phyloP scores from a whole-genome alignment of 2,888 invertebrate genomes.

The Pandemis cinnamomeana region DNA sequence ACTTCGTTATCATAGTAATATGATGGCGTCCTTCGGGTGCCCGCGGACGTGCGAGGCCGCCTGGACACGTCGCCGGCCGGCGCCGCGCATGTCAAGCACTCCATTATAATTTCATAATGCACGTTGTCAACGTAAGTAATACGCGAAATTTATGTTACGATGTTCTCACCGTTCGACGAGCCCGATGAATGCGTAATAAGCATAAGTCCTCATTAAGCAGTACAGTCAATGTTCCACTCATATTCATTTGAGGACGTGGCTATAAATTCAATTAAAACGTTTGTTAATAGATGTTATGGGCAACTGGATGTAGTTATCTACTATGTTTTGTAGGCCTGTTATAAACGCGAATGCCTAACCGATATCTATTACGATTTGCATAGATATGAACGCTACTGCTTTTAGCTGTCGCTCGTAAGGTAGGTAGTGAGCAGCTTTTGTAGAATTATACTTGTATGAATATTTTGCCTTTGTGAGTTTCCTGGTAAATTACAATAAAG shows the following conservation, averaged over 20 bases:
- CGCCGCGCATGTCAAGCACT: constrained; percentile 73
- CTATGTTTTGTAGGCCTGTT: constrained; percentile 65
- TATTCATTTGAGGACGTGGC: constrained; percentile 80
- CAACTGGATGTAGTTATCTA: constrained; percentile 49
- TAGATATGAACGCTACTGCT: constrained; percentile 52
- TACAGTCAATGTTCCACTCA: constrained; percentile 66
- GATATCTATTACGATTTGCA: constrained; percentile 65
- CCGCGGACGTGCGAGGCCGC: constrained; percentile 39
- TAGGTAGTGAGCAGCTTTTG: background rate
- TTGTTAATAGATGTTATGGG: constrained; percentile 54
- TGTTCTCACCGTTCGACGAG: constrained; percentile 80
- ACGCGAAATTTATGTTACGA: constrained; percentile 85
- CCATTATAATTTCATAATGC: constrained; percentile 83
- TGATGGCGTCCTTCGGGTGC: constrained; percentile 25
- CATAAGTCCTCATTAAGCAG: constrained; percentile 66
- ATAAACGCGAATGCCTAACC: constrained; percentile 68
- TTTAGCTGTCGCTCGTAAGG: background rate
- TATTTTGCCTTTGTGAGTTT: background rate
- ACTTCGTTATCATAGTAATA: background rate
- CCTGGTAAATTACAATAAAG: background rate
- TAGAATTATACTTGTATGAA: background rate
- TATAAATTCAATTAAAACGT: constrained; percentile 81
- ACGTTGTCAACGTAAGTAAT: constrained; percentile 82
- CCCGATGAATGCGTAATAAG: constrained; percentile 77
- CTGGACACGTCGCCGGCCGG: constrained; percentile 68